Evolutionary conservation across 1,140 invertebrate genomes (phyloP).

Genomic region (Octopus sinensis): DNA sequence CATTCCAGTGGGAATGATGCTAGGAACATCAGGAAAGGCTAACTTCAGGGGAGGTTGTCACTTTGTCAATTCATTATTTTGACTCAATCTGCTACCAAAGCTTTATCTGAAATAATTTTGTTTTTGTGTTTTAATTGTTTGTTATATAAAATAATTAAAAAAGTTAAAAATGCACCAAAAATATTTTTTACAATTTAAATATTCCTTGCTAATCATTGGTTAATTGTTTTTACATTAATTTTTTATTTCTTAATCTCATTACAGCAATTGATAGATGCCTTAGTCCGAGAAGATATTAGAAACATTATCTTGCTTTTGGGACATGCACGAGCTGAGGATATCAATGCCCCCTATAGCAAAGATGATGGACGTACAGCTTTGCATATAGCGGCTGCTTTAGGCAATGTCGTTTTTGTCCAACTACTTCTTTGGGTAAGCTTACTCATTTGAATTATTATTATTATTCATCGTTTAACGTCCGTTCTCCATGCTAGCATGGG

Average conservation of each 20-base stretch:
- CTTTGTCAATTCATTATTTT: too few species aligned
- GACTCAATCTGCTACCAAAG: too few species aligned
- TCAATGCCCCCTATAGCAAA: constrained; percentile 66
- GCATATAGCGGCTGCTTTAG: constrained; percentile 83
- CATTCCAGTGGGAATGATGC: too few species aligned
- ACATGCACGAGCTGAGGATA: constrained; percentile 60
- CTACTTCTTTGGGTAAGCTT: constrained; percentile 84
- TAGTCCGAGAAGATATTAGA: constrained; percentile 63
- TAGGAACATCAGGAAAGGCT: too few species aligned
- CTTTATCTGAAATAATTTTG: too few species aligned
- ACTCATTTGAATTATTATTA: neutral
- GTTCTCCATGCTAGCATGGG: too few species aligned
- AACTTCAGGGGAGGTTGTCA: too few species aligned
- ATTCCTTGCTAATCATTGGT: neutral
- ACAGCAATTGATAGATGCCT: constrained; percentile 77
- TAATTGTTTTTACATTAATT: neutral
- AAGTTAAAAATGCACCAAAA: neutral
- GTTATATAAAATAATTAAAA: too few species aligned
- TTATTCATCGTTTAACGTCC: neutral
- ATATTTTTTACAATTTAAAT: neutral
- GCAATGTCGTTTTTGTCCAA: constrained; percentile 85
- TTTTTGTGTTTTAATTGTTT: too few species aligned
- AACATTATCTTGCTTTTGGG: constrained; percentile 61
- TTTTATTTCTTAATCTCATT: constrained; percentile 21
- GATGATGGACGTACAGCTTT: constrained; percentile 70